Conservation (phyloP, 2,113 vertebrate species). For the Coryphaenoides rupestris region DNA sequence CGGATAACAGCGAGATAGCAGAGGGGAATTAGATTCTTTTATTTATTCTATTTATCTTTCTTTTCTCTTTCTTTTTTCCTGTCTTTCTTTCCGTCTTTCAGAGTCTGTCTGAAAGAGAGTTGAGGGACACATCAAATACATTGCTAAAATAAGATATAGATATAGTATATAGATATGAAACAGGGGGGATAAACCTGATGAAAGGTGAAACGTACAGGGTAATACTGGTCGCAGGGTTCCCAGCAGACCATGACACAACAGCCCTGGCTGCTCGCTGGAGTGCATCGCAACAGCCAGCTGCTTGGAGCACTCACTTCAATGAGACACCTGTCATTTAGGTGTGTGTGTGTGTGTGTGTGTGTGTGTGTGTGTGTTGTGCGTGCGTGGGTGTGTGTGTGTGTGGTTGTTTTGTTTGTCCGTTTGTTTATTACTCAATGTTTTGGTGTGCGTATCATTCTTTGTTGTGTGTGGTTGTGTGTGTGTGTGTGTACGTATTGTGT, state of each 20-base stretch:
- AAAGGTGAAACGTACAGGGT: too few species aligned
- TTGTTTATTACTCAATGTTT: slow-evolving; percentile 21
- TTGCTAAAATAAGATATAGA: too few species aligned
- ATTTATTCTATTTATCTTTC: too few species aligned
- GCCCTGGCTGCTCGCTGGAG: background rate
- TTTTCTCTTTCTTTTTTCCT: too few species aligned
- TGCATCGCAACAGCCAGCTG: slow-evolving; percentile 9
- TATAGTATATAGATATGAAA: too few species aligned
- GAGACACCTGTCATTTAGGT: background rate
- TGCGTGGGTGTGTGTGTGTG: background rate
- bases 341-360: background rate
- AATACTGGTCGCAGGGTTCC: background rate
- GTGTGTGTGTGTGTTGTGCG: background rate
- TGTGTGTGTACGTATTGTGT: slow-evolving; percentile 5
- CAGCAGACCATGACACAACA: too few species aligned
- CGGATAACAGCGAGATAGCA: too few species aligned
- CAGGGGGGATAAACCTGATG: too few species aligned
- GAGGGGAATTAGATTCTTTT: too few species aligned
- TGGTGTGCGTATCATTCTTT: slow-evolving; percentile 25
- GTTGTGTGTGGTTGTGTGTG: slow-evolving; percentile 5
- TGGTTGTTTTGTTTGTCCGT: background rate
- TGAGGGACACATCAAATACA: too few species aligned
- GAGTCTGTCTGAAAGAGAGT: too few species aligned
- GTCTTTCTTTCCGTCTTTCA: too few species aligned
- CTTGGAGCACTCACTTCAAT: background rate